phyloP scores from a whole-genome alignment of 1,140 invertebrate species.

The Chironomus striatipennis region DNA sequence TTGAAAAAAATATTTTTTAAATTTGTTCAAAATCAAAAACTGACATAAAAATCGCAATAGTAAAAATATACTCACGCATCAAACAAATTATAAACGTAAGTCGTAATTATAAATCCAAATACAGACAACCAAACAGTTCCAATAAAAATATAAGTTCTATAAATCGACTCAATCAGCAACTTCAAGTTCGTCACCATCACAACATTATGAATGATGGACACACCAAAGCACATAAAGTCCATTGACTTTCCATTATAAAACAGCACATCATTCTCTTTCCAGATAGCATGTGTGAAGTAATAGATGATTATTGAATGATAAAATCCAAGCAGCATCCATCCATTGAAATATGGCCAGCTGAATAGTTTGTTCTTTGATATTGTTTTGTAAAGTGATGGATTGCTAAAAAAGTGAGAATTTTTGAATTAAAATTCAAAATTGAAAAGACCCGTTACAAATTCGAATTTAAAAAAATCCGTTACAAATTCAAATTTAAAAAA shows the following conservation, averaged over 20 bases:
- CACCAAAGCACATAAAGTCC: slow-evolving; percentile 44
- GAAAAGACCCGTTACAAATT: too few relatives aligned
- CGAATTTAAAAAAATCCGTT: too few relatives aligned
- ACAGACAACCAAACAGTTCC: slow-evolving; percentile 49
- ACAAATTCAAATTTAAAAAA: too few relatives aligned
- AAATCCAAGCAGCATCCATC: slow-evolving; percentile 53
- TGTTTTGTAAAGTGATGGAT: slow-evolving; percentile 59
- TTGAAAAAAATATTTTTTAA: slow-evolving; percentile 25
- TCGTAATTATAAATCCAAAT: slow-evolving; percentile 48
- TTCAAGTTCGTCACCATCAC: slow-evolving; percentile 46
- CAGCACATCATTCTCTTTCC: slow-evolving; percentile 40
- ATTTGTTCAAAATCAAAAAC: too few relatives aligned
- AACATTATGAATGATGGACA: slow-evolving; percentile 43
- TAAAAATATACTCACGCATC: slow-evolving; percentile 53
- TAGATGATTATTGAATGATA: slow-evolving; percentile 46
- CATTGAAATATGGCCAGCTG: slow-evolving; percentile 50
- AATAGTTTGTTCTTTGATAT: slow-evolving; percentile 58
- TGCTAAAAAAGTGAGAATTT: too few relatives aligned
- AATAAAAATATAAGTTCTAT: slow-evolving; percentile 53
- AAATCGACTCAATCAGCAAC: slow-evolving; percentile 55
- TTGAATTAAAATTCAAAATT: too few relatives aligned
- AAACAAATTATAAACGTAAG: slow-evolving; percentile 49
- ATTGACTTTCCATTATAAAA: slow-evolving; percentile 40
- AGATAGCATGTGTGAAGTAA: slow-evolving; percentile 38
- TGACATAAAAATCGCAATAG: too few relatives aligned